Conservation (phyloP, 1,140 invertebrate genomes). For the Camponotus vicinus region DNA sequence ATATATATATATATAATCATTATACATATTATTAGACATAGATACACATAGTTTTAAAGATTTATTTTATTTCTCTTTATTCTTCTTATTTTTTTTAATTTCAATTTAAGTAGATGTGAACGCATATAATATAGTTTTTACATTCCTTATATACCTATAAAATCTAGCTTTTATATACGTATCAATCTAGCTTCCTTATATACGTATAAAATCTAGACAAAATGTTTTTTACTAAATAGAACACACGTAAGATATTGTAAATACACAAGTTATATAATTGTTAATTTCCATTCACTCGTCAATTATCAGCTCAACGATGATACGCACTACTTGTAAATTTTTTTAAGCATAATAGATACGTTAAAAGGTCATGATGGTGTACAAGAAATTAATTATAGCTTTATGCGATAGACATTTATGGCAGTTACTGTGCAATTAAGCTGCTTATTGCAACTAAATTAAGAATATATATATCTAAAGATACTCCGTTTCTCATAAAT, state of each 20-base stretch:
- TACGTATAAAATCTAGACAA: background rate
- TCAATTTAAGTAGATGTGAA: background rate
- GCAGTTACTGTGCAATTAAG: conserved; percentile 20
- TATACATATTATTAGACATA: background rate
- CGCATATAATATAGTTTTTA: background rate
- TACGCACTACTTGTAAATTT: background rate
- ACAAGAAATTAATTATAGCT: conserved; percentile 48
- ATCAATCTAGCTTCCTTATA: background rate
- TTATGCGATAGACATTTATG: conserved; percentile 10
- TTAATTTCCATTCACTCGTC: conserved; percentile 11
- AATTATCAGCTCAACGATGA: conserved; percentile 15
- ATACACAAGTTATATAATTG: background rate
- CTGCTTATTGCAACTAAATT: conserved; percentile 28
- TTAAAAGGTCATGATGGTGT: conserved; percentile 31
- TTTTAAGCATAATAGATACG: background rate
- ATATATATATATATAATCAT: background rate
- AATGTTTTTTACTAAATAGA: background rate
- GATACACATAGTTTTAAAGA: background rate
- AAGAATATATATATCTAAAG: conserved; percentile 9
- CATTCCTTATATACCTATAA: background rate
- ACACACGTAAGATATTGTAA: background rate
- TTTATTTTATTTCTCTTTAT: background rate
- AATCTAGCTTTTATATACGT: background rate
- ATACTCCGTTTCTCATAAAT: conserved; percentile 3
- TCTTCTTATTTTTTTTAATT: background rate